Evolutionary conservation across 2,113 vertebrate species (phyloP).

Genomic region (Pycnonotus jocosus): DNA sequence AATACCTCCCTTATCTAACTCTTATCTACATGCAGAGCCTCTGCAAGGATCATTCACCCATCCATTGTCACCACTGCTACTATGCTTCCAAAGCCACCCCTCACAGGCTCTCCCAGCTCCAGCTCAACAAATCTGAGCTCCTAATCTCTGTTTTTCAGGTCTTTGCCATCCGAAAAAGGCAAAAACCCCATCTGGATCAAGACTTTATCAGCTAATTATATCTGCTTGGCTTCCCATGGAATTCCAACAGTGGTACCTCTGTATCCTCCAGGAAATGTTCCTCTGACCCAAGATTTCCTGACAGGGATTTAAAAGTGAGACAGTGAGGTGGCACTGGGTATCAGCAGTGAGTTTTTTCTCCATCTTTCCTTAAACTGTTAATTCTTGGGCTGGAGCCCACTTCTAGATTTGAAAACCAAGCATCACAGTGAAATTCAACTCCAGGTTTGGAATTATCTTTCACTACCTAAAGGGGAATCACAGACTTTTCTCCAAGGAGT

Average conservation of each 20-base stretch:
- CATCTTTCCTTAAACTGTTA: neutral
- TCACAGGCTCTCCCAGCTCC: neutral
- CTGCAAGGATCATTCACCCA: neutral
- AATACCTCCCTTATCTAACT: neutral
- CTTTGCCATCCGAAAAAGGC: neutral
- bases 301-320: neutral
- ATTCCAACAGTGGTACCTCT: neutral
- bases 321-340: neutral
- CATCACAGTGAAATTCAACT: neutral
- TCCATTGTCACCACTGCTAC: neutral
- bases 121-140: neutral
- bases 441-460: neutral
- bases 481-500: neutral
- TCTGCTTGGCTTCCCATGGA: neutral
- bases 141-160: neutral
- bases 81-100: neutral
- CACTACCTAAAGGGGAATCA: neutral
- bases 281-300: neutral
- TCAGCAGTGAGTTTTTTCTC: neutral
- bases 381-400: neutral
- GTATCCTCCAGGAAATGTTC: neutral
- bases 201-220: neutral
- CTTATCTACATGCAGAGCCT: neutral
- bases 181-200: neutral
- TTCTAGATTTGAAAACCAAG: neutral